Evolutionary conservation across 2,113 vertebrate species (phyloP).

Genomic region (Heliornis fulica): DNA sequence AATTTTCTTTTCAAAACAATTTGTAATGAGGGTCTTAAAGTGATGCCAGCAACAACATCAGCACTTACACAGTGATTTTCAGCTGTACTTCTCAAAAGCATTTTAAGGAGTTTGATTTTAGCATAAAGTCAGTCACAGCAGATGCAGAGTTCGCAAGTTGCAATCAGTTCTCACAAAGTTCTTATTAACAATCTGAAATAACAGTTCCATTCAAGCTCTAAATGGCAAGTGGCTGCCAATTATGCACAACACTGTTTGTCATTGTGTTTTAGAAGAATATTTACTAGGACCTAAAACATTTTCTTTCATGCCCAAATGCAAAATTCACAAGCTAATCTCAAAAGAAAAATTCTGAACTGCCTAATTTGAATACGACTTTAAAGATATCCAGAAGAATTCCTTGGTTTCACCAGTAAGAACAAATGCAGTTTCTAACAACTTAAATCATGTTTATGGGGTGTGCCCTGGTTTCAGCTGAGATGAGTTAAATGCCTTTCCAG

Average conservation of each 20-base stretch:
- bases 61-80: not conserved
- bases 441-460: not conserved
- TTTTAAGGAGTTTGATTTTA: not conserved
- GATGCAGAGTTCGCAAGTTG: not conserved
- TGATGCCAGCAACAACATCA: not conserved
- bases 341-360: not conserved
- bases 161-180: not conserved
- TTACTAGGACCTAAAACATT: not conserved
- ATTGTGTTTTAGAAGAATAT: not conserved
- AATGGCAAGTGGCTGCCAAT: not conserved
- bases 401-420: not conserved
- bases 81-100: not conserved
- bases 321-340: not conserved
- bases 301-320: not conserved
- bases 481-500: too few species aligned
- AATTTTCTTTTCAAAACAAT: not conserved
- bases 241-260: not conserved
- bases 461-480: too few species aligned
- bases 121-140: not conserved
- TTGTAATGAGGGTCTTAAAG: not conserved
- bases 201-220: not conserved
- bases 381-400: not conserved
- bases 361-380: not conserved
- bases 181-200: not conserved
- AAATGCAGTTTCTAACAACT: not conserved